Conservation (phyloP, 2,113 vertebrate species). For the Piaya cayana region DNA sequence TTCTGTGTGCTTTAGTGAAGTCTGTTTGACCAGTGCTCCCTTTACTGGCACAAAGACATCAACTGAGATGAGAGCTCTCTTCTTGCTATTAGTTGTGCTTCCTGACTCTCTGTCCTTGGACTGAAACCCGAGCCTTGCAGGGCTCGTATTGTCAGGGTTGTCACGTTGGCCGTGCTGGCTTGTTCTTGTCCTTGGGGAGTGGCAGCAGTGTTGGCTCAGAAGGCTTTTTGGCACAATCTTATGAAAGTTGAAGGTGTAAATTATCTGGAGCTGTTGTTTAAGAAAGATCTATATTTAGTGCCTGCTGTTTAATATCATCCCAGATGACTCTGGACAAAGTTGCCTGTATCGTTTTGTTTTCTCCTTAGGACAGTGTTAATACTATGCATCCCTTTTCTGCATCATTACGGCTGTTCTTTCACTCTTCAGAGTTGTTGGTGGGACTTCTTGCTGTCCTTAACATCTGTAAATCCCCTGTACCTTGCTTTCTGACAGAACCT, state of each 20-base stretch:
- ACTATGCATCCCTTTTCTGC: neutral
- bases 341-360: fast-evolving
- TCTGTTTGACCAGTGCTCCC: neutral
- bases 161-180: neutral
- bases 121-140: neutral
- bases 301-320: neutral
- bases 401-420: neutral
- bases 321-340: neutral
- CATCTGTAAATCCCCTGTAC: fast-evolving
- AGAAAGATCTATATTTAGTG: neutral
- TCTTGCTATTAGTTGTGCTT: neutral
- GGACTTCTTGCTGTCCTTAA: neutral
- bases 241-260: neutral
- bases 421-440: neutral
- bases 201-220: fast-evolving
- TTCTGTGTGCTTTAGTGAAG: neutral
- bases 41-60: neutral
- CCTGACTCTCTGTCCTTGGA: neutral
- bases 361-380: neutral
- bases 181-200: neutral
- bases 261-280: slow-evolving; percentile 4
- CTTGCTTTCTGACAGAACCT: neutral
- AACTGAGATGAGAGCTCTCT: neutral
- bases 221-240: neutral
- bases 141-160: neutral